Evolutionary conservation across 2,888 invertebrate species (phyloP), one percentile per base, ranked within the genome.

Genomic region (Spilosoma lubricipeda): DNA sequence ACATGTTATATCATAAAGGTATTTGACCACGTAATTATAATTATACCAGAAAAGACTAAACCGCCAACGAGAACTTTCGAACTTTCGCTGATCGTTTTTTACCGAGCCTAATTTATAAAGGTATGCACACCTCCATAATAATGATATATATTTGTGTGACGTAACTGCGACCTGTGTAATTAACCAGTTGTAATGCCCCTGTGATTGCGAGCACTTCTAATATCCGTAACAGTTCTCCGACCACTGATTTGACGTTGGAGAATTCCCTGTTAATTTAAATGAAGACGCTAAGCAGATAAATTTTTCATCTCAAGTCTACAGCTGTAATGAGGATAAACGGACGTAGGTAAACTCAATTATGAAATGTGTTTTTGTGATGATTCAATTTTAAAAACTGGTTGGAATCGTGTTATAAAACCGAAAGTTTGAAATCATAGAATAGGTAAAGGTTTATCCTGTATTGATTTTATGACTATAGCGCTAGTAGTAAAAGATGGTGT

Each of bases 61-160:
- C 67, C 48, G 64, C 23, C 73, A 39, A 72, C 36, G 36, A 67
- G 65, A 77, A 76, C 81, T 82, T 80, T 77, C 81, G 36, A 81
- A 82, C 83, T 84, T 84, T 84, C 83, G 72, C 81, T 76, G 52
- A 71, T 71, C 82, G 71, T 59, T 68, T 78, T 78, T 83, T 80
- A 80, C 20, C 45, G 27, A 33, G 66, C 59, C 68, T 76, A 73
- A 75, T 73, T 80, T 76, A 75, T 76, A 27, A 67, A 78, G 66
- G 66, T 71, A 3, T 52, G 71, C 59, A 52, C 45, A 75, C 67
- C 69, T 42, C 71, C 11, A 67, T 73, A 76, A 56, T 11, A 45
- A 59, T 70, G 59, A 56, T 42, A 74, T 77, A 77, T 70, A 56
- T 39, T 76, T 45, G 39, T 42, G 5, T 70, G 56, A 75, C 69